Percentiles rank a stretch among this genome's conserved stretches.
Conservation (phyloP, 1,140 invertebrate genomes). For the Triops cancriformis region DNA sequence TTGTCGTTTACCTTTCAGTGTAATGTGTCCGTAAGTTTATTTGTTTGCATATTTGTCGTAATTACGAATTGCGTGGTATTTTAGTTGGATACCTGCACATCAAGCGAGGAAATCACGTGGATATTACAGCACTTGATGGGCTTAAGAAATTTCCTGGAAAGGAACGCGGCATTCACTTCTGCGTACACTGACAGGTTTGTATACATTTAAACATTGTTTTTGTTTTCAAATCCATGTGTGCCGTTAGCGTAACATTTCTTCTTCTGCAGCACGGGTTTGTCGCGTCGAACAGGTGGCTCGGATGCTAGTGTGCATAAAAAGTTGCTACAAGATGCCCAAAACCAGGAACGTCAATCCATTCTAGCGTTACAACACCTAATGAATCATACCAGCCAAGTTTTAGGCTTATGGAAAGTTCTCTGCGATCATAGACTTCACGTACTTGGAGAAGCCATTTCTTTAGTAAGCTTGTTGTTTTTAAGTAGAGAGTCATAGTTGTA, state of each 20-base stretch:
- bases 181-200: neutral
- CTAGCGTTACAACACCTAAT: constrained; percentile 67
- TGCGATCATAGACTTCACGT: constrained; percentile 86
- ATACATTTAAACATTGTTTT: neutral
- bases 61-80: neutral
- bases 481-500: neutral
- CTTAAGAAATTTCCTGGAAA: constrained; percentile 52
- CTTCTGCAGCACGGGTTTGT: neutral
- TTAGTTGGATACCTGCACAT: constrained; percentile 42
- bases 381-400: constrained; percentile 72
- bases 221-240: neutral
- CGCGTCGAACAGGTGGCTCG: neutral
- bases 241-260: neutral
- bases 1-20: neutral
- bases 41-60: no score
- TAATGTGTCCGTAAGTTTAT: no score
- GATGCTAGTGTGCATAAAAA: neutral
- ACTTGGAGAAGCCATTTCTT: constrained; percentile 52
- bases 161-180: neutral
- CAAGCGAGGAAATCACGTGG: constrained; percentile 48
- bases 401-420: constrained; percentile 87
- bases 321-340: constrained; percentile 23
- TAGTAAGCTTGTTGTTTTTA: constrained; percentile 37
- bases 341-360: constrained; percentile 58
- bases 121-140: constrained; percentile 53